Conservation (phyloP, 2,888 invertebrate genomes). For the Agrotis ipsilon region DNA sequence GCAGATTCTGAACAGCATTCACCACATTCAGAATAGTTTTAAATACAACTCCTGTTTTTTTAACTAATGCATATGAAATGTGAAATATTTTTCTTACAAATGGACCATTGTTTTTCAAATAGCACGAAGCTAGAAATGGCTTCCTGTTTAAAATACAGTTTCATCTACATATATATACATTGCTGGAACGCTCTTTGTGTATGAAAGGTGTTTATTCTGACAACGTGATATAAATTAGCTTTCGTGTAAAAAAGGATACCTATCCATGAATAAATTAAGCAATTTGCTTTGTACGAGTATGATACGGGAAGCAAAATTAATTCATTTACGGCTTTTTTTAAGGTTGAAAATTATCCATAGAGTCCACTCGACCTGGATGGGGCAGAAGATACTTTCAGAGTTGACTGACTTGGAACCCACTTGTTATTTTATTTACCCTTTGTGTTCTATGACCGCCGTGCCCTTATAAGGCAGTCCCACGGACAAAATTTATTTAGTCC, state of each 20-base stretch:
- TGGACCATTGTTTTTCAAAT: conserved; percentile 14
- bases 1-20: background rate
- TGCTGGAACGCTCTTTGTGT: background rate
- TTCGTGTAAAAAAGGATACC: conserved; percentile 23
- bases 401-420: too few relatives aligned
- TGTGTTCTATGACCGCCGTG: too few relatives aligned
- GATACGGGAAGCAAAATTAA: conserved; percentile 35
- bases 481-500: too few relatives aligned
- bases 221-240: conserved; percentile 31
- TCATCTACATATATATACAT: background rate
- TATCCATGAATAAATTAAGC: conserved; percentile 29
- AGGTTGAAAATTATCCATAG: too few relatives aligned
- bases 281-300: conserved; percentile 32
- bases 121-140: background rate
- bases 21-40: conserved; percentile 5
- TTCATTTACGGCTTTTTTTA: background rate
- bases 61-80: conserved; percentile 12
- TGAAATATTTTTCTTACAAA: conserved; percentile 15
- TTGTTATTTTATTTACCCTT: too few relatives aligned
- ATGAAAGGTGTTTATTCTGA: conserved; percentile 25
- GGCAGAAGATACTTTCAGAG: too few relatives aligned
- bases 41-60: background rate
- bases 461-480: too few relatives aligned
- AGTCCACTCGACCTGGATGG: too few relatives aligned
- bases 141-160: conserved; percentile 5